Percentiles rank a stretch among this genome's conserved stretches.
Evolutionary conservation across 2,797 vertebrate genomes (phyloP).

Genomic region (Propithecus deckenii): DNA sequence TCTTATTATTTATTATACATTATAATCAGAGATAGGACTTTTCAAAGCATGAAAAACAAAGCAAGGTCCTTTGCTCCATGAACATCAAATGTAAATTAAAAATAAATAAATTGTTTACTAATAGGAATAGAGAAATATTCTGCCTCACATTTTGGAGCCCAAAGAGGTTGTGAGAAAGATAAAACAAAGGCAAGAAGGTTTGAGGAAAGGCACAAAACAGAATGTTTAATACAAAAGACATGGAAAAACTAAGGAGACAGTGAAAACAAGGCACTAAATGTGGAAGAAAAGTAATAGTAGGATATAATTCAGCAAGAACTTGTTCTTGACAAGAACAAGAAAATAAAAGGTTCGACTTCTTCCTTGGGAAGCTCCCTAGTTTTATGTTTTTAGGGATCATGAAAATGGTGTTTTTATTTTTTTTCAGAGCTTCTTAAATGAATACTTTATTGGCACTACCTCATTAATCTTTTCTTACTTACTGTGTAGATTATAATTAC

Average conservation of each 20-base stretch:
- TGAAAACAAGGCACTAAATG: not conserved
- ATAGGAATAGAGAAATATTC: conserved; percentile 10
- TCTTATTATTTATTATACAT: conserved; percentile 13
- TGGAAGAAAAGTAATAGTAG: not conserved
- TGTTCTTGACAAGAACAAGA: not conserved
- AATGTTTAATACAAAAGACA: not conserved
- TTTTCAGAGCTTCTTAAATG: conserved; percentile 26
- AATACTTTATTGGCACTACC: not conserved
- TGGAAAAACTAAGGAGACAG: not conserved
- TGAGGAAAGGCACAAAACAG: not conserved
- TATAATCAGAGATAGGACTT: conserved; percentile 9
- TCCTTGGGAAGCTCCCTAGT: not conserved
- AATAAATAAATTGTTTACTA: conserved; percentile 56
- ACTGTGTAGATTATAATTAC: conserved; percentile 56
- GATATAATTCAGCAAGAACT: not conserved
- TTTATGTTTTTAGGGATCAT: conserved; percentile 41
- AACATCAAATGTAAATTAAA: conserved; percentile 27
- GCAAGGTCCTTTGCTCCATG: not conserved
- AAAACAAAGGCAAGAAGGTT: not conserved
- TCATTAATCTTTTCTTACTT: conserved; percentile 62
- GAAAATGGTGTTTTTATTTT: conserved; percentile 9
- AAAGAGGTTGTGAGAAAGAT: conserved; percentile 10
- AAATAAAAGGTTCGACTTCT: not conserved
- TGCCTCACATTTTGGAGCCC: not conserved
- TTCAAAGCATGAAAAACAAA: conserved; percentile 52